Base-by-base conservation (phyloP, 2,113 vertebrate genomes). In the Mobula hypostoma region DNA sequence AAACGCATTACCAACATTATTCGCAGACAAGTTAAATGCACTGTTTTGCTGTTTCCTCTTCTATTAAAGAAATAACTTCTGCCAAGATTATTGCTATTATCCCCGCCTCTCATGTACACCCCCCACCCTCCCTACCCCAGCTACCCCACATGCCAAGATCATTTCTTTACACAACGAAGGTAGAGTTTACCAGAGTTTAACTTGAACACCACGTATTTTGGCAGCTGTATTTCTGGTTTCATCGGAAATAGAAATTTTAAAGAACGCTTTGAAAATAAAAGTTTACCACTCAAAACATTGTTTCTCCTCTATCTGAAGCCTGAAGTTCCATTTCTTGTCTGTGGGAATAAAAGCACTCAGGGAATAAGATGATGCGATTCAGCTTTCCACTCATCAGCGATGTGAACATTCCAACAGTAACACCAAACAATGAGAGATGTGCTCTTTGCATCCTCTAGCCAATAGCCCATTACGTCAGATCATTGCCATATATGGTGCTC, bases 391-490 rank as follows among this genome's bases (percentile, higher is more conserved):
- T 95, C 95, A 95, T 96, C 96, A 94, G 96, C 94, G 96, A 96
- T 97, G 97, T 96, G 97, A 96, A 97, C 98, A 97, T 97, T 98
- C 97, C 98, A 95, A 96, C 97, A 97, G 96, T 96, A 96, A 97
- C 96, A 96, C 97, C 96, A 97, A 98, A 98, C 98, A 99, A 98
- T 98, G 97, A 98, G 97, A 97, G 98, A 97, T 96, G 96, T 97
- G 95, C 97, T 95, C 96, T 94, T 95, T 95, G 96, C 97, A 95
- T 97, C 96, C 98, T 97, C 97, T 96, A 97, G 98, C 97, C 97
- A 98, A 96, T 95, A 97, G 97, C 96, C 96, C 97, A 97, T 99
- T 97, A 99, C 98, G 98, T 99, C 98, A 99, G 97, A 96, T 97
- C 97, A 96, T 97, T 96, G 94, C 98, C 98, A 97, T 98, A 98